Evolutionary conservation across 92 coral and sea anemone genomes (phyloP).

Genomic region (Zoanthus gigantus): DNA sequence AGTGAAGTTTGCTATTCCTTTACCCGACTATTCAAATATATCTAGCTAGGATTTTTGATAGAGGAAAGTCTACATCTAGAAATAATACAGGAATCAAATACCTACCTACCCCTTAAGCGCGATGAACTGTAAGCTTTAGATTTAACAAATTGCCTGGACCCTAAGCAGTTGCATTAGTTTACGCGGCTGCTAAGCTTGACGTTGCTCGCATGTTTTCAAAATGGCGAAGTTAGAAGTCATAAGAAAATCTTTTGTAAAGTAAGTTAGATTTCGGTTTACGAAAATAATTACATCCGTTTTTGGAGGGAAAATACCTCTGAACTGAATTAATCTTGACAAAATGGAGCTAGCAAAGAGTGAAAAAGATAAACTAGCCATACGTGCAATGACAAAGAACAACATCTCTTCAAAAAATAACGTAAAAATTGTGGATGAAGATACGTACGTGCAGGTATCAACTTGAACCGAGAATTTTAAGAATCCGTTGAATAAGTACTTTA

Average conservation of each 20-base stretch:
- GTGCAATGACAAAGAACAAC: conserved; percentile 3
- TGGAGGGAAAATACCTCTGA: neutral
- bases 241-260: neutral
- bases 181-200: conserved; percentile 41
- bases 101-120: neutral
- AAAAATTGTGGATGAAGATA: conserved; percentile 88
- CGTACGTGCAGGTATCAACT: conserved; percentile 84
- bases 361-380: conserved; percentile 47
- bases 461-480: neutral
- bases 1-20: too few species aligned
- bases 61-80: too few species aligned
- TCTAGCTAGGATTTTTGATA: too few species aligned
- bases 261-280: neutral
- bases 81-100: too few species aligned
- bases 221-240: conserved; percentile 1
- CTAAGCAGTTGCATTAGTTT: neutral
- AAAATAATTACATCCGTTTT: neutral
- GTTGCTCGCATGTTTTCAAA: conserved; percentile 1
- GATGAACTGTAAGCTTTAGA: neutral
- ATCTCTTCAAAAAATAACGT: conserved; percentile 38
- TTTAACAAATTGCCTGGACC: neutral
- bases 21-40: too few species aligned
- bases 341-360: conserved; percentile 81
- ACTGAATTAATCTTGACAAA: neutral
- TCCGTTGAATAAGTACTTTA: neutral